Evolutionary conservation across 64 coral and sea anemone genomes (phyloP), one percentile per base, ranked within the genome.

Genomic region (Trachythela sp.): DNA sequence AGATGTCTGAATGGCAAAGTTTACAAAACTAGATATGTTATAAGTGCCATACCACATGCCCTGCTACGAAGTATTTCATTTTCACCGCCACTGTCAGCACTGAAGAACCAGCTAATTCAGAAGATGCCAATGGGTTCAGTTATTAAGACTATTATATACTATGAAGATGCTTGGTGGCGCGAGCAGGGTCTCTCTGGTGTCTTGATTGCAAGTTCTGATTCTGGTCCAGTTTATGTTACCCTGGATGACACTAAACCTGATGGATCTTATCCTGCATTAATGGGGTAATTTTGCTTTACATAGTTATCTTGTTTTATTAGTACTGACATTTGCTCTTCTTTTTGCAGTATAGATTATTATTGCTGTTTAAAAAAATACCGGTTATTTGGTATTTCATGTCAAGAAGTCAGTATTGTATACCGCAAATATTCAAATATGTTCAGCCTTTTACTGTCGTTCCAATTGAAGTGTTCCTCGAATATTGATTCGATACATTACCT

Each of bases 21-120:
- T 36, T 97, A 94, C 77, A 60, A 90, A 88, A 91, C 93, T 15
- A 77, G 94, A 38, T 97, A 89, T 83, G 93, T 76, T 38, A 94
- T 97, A 36, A 97, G 95, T 94, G 95, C 95, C 58, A 97, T 97
- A 86, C 95, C 95, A 1, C 95, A 97, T 56, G 95, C 95, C 83
- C 89, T 97, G 43, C 86, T 97, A 7, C 90, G 94, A 40, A 94
- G 64, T 89, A 86, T 97, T 22, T 88, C 89, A 85, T 97, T 97
- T 91, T 86, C 90, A 3, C 95, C 95, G n/a, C 95, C 92, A 85
- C 91, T 97, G 31, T 93, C 95, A 86, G 90, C 95, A 9, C 84
- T 97, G 49, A 97, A 94, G 80, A 97, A 94, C 60, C 95, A 97
- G 36, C 45, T 97, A 45, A 90, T 97, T 29, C 95, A 97, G 58